phyloP scores from a whole-genome alignment of 2,888 invertebrate species.

The Orthonevra nobilis region DNA sequence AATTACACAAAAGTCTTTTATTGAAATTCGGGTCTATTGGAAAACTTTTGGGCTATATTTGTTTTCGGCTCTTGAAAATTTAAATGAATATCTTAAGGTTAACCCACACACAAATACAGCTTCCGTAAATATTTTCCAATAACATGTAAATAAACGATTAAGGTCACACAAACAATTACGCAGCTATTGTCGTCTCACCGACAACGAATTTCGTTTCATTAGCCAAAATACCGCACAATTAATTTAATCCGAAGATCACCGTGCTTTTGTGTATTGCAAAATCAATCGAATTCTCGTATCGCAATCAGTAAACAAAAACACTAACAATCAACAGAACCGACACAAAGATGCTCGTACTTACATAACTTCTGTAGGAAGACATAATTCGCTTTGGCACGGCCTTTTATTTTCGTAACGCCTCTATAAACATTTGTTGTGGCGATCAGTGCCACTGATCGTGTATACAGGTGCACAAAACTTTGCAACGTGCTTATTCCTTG shows the following conservation, averaged over 20 bases:
- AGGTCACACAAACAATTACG: too few species aligned
- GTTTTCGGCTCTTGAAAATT: too few species aligned
- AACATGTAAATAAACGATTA: too few species aligned
- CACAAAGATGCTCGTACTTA: slow-evolving; percentile 73
- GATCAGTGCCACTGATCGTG: too few species aligned
- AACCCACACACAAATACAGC: too few species aligned
- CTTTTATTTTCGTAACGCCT: slow-evolving; percentile 64
- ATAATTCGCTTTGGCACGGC: slow-evolving; percentile 73
- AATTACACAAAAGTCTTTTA: too few species aligned
- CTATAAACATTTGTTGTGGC: slow-evolving; percentile 63
- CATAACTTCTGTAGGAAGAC: slow-evolving; percentile 80
- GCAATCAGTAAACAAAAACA: slow-evolving; percentile 42
- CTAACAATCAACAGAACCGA: slow-evolving; percentile 21
- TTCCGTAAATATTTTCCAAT: too few species aligned
- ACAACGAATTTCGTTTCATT: too few species aligned
- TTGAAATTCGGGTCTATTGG: too few species aligned
- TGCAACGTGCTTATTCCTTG: slow-evolving; percentile 12
- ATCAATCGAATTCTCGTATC: slow-evolving; percentile 40
- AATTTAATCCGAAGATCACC: slow-evolving; percentile 20
- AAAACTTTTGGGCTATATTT: too few species aligned
- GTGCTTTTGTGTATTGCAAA: slow-evolving; percentile 47
- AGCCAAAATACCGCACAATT: slow-evolving; percentile 33
- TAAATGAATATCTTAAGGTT: too few species aligned
- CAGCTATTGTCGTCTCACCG: slow-evolving; percentile 1
- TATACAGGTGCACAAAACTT: too few species aligned